These are phyloP conservation scores for Caenorhabditis inopinata DNA, from an alignment of 1,140 invertebrate species.

Conservation along the genomic window DNA sequence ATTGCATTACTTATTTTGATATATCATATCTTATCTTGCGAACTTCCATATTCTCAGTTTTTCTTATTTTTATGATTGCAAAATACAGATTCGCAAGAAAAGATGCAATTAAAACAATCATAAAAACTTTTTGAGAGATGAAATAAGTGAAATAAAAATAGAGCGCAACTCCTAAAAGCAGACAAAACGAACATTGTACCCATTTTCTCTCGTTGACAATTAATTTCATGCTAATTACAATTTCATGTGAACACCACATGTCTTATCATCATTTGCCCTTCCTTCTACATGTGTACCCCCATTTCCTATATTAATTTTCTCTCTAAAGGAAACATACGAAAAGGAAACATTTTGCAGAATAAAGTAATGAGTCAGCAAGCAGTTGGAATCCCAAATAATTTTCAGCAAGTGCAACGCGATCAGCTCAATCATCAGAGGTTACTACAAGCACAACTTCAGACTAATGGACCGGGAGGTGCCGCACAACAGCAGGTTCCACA, in stretches of 20 bases:
- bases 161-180: neutral
- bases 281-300: no score
- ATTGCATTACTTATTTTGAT: no score
- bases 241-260: slow-evolving; percentile 5
- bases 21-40: no score
- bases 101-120: neutral
- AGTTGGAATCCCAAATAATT: neutral
- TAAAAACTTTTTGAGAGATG: neutral
- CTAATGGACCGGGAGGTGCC: slow-evolving; percentile 2
- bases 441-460: neutral
- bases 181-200: neutral
- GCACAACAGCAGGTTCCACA: neutral
- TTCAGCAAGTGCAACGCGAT: slow-evolving; percentile 1
- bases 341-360: no score
- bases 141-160: neutral
- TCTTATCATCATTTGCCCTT: neutral
- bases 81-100: no score
- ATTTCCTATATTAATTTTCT: no score
- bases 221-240: neutral
- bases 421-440: slow-evolving; percentile 12
- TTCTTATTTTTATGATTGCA: neutral
- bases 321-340: no score
- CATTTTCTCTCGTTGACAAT: neutral
- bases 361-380: no score
- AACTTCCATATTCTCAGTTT: no score